Conservation (phyloP, 1,140 invertebrate genomes). For the Propsilocerus akamusi region DNA sequence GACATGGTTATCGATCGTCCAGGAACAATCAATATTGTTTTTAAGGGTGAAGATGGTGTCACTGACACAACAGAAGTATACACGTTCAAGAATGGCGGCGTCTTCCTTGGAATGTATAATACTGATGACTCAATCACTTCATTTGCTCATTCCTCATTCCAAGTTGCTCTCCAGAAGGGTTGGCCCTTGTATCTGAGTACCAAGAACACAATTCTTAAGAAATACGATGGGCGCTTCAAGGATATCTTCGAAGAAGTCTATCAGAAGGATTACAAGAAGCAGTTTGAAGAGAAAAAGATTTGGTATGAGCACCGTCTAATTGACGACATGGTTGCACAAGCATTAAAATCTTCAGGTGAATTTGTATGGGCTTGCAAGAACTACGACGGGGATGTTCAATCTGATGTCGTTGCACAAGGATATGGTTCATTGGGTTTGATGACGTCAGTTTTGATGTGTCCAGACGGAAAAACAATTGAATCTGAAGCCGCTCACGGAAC, state of each 20-base stretch:
- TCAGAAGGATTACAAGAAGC: constrained; percentile 58
- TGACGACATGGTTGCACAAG: constrained; percentile 86
- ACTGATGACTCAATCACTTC: constrained; percentile 66
- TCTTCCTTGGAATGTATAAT: constrained; percentile 77
- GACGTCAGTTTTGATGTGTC: constrained; percentile 82
- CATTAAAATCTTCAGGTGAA: constrained; percentile 67
- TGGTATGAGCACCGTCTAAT: constrained; percentile 88
- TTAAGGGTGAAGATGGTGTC: constrained; percentile 32
- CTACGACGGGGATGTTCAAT: constrained; percentile 83
- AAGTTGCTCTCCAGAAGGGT: constrained; percentile 60
- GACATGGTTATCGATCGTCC: constrained; percentile 56
- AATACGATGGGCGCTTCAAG: constrained; percentile 82
- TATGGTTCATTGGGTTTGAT: constrained; percentile 77
- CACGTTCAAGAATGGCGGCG: constrained; percentile 56
- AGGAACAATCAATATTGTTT: constrained; percentile 32
- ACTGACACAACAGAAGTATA: constrained; percentile 38
- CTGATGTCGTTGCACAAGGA: constrained; percentile 72
- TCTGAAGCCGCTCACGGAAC: constrained; percentile 85
- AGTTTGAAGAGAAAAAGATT: constrained; percentile 59
- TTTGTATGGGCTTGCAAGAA: constrained; percentile 89
- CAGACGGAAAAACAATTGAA: constrained; percentile 79
- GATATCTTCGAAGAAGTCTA: constrained; percentile 85
- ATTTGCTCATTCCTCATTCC: constrained; percentile 74
- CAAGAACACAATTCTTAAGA: constrained; percentile 83
- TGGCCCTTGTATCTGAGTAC: constrained; percentile 76